A percentile compares a stretch with the other conserved stretches of the same genome.
phyloP scores from a whole-genome alignment of 1,140 invertebrate species.

The Ganaspis sp. region DNA sequence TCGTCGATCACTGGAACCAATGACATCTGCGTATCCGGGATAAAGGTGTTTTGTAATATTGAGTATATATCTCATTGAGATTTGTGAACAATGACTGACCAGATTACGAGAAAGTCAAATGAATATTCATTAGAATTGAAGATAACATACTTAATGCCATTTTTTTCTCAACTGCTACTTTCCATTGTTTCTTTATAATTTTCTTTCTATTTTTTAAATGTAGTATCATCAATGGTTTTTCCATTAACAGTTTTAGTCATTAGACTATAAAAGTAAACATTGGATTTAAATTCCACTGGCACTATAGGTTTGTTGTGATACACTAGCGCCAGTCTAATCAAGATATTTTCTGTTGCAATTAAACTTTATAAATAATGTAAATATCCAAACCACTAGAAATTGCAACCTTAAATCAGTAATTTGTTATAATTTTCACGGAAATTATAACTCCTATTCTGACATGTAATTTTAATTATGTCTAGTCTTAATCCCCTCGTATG shows the following conservation, averaged over 20 bases:
- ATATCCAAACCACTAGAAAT: neutral
- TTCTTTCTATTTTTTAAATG: no score
- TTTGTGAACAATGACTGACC: neutral
- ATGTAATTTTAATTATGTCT: conserved; percentile 17
- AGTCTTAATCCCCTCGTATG: neutral
- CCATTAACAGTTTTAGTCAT: neutral
- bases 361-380: no score
- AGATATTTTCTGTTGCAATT: no score
- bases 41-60: neutral
- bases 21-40: conserved; percentile 13
- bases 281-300: no score
- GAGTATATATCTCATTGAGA: neutral
- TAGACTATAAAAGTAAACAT: no score
- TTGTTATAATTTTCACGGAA: conserved; percentile 9
- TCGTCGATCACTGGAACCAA: conserved; percentile 11
- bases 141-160: neutral
- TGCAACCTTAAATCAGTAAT: neutral
- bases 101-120: conserved; percentile 29
- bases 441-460: neutral
- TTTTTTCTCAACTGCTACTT: neutral
- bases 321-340: no score
- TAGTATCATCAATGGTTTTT: no score
- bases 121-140: conserved; percentile 61
- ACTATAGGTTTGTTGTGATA: no score
- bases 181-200: neutral